Conservation (phyloP, 2,888 invertebrate species). For the Mythimna ferrago region DNA sequence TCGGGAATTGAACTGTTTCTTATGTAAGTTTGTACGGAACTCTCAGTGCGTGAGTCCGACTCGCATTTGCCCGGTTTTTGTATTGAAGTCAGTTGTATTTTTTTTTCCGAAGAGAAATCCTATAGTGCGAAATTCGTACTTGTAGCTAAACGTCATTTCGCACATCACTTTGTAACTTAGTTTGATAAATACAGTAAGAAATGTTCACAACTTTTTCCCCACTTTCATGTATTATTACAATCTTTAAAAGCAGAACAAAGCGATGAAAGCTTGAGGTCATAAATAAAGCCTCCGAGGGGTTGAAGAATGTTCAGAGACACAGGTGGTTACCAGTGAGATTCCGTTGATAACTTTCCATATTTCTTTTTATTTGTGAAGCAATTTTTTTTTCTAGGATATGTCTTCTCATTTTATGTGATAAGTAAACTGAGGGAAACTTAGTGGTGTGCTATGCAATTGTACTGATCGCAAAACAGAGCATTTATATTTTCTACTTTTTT, state of each 20-base stretch:
- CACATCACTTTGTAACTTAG: not conserved
- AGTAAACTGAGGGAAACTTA: not conserved
- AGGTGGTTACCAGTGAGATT: constrained; percentile 30
- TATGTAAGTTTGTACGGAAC: no score
- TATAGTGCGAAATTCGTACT: no score
- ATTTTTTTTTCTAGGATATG: not conserved
- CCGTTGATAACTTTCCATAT: constrained; percentile 26
- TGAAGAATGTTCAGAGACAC: constrained; percentile 40
- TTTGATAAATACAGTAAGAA: not conserved
- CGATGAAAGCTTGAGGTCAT: constrained; percentile 23
- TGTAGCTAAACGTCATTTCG: not conserved
- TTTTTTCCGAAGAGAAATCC: no score
- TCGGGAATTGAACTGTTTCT: no score
- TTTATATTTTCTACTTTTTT: no score
- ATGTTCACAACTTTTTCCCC: not conserved
- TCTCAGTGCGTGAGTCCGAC: no score
- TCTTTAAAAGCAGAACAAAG: constrained; percentile 31
- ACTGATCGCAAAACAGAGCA: no score
- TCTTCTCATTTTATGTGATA: not conserved
- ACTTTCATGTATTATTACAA: constrained; percentile 1
- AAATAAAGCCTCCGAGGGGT: constrained; percentile 29
- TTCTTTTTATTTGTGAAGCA: constrained; percentile 6
- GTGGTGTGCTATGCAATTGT: no score
- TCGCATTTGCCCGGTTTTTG: no score
- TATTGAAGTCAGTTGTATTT: no score